Conservation (phyloP, 2,797 vertebrate species). For the Hydrocynus forskahlii region DNA sequence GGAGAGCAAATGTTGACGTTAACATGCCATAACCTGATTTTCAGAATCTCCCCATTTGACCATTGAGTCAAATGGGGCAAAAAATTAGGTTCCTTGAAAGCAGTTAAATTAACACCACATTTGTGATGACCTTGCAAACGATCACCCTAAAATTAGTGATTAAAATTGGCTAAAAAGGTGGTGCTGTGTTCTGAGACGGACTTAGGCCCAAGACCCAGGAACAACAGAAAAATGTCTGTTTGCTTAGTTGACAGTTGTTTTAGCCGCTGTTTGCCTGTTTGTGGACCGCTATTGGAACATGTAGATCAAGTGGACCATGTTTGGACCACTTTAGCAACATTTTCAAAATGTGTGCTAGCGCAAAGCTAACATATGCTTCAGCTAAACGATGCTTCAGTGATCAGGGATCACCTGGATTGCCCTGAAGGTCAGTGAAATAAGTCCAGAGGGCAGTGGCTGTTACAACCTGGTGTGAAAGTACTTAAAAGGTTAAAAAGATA, state of each 20-base stretch:
- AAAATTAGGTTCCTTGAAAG: too few species aligned
- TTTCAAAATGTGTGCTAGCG: neutral
- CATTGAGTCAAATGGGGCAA: neutral
- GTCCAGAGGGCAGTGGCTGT: neutral
- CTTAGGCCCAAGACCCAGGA: neutral
- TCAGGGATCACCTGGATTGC: neutral
- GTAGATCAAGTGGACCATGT: neutral
- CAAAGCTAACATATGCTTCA: neutral
- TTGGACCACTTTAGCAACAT: neutral
- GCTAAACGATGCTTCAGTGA: neutral
- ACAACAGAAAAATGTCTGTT: neutral
- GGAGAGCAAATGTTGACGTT: neutral
- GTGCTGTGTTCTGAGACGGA: neutral
- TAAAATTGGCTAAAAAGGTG: neutral
- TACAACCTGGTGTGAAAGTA: slow-evolving; percentile 14
- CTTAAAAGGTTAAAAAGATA: neutral
- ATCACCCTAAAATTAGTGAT: too few species aligned
- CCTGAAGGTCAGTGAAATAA: neutral
- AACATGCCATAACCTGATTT: neutral
- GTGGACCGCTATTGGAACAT: neutral
- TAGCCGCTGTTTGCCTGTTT: neutral
- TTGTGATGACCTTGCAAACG: too few species aligned
- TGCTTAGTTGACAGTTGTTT: neutral
- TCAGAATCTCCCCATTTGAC: neutral
- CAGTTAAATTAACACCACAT: too few species aligned